Percentiles rank a stretch among this genome's conserved stretches.
Conservation (phyloP, 1,140 invertebrate species). For the Magallana angulata region DNA sequence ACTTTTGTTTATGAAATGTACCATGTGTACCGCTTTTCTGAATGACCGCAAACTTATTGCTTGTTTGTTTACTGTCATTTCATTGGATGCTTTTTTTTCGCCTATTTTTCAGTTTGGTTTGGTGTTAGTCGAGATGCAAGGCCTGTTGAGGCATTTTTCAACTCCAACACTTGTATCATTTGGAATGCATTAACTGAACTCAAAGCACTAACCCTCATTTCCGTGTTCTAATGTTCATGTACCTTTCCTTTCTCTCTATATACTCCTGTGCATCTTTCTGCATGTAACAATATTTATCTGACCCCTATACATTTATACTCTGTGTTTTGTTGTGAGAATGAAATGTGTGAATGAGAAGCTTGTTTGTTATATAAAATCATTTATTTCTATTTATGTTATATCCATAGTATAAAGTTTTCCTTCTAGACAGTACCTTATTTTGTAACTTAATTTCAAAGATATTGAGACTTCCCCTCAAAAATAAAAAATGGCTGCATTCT, state of each 20-base stretch:
- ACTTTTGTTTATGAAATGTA: neutral
- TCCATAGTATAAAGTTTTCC: no score
- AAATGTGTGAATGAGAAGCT: conserved; percentile 14
- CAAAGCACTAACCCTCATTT: conserved; percentile 12
- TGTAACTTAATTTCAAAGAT: no score
- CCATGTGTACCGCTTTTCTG: conserved; percentile 7
- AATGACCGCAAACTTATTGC: conserved; percentile 39
- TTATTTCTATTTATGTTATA: neutral
- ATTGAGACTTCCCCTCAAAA: neutral
- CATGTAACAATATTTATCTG: neutral
- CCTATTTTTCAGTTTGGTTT: conserved; percentile 56
- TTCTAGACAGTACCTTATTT: no score
- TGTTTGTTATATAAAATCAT: neutral
- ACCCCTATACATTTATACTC: neutral
- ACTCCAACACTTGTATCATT: conserved; percentile 29
- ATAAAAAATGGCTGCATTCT: neutral
- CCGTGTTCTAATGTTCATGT: neutral
- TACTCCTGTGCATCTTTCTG: conserved; percentile 20
- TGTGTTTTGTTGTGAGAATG: conserved; percentile 23
- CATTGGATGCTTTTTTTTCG: conserved; percentile 39
- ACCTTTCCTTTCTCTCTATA: neutral
- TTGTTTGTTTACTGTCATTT: conserved; percentile 35
- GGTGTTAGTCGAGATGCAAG: conserved; percentile 51
- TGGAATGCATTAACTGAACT: conserved; percentile 41
- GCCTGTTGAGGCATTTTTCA: conserved; percentile 44